These are phyloP conservation scores for Aegotheles bennettii DNA, from an alignment of 2,113 vertebrate species.

Conservation along the genomic window DNA sequence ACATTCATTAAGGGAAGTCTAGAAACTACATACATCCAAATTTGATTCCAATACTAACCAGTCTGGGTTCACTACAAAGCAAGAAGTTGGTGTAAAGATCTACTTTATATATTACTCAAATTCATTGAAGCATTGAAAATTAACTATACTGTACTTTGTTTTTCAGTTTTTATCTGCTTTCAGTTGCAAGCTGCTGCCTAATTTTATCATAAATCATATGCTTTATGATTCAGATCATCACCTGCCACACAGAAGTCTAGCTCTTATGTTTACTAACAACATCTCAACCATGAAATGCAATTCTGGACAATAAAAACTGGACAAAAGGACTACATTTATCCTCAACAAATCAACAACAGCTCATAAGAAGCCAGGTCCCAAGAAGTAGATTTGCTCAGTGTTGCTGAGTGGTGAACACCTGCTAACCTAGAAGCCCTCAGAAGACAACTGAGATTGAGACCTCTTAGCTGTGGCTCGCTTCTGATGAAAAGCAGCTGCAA, in stretches of 20 bases:
- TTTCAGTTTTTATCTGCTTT: neutral
- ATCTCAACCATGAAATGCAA: neutral
- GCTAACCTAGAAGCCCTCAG: neutral
- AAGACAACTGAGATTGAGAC: neutral
- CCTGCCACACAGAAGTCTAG: neutral
- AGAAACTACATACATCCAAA: neutral
- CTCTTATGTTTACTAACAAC: neutral
- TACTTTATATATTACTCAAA: neutral
- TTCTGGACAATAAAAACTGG: neutral
- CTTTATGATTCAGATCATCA: neutral
- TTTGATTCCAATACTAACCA: neutral
- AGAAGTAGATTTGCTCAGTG: neutral
- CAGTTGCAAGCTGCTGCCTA: neutral
- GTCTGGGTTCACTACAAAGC: neutral
- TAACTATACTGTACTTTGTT: neutral
- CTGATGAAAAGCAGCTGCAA: conserved; percentile 14
- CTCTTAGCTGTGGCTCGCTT: neutral
- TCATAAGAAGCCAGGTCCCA: neutral
- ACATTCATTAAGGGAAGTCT: neutral
- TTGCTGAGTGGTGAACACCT: neutral
- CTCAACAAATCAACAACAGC: neutral
- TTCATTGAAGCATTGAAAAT: neutral
- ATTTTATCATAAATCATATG: neutral
- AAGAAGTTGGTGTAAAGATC: neutral
- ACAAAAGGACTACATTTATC: neutral